Base-by-base conservation (phyloP, 2,888 invertebrate genomes). In the Drosophila phalerata region DNA sequence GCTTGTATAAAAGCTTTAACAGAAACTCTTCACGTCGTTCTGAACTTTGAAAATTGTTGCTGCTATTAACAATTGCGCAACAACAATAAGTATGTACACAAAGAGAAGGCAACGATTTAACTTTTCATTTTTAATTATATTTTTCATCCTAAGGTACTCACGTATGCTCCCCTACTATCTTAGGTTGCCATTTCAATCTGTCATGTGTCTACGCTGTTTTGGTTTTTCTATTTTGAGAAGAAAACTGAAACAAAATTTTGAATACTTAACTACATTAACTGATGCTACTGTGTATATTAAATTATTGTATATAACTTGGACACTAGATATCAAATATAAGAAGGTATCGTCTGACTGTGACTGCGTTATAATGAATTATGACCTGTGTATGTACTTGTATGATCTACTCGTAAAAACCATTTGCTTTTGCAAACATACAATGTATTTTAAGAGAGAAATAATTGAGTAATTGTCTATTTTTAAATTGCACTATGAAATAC, bases 121-220 rank as follows among this genome's bases (percentile, higher is more conserved):
- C 60, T 65, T 75, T 62, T 63, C 17, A 9, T 61, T 40, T 60
- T 37, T 61, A 38, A 43, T 56, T 43, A 66, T 55, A 58, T 42
- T 22, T 42, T 58, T 79, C 43, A 53, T 83, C 69, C 87, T 87
- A 89, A 89, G 89, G 85, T 88, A 88, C 85, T 85, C 85, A 77
- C 73, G 89, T 85, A 85, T 89, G 73, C 82, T 78, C 62, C 79
- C 60, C 77, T 73, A 60, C 48, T 60, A 58, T 52, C 37, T 69
- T 72, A 70, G 67, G 61, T 58, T 80, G 55, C 32, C 49, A 51
- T 64, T 69, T 42, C 11, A 37, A 13, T 43, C 22, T 49, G 19
- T 45, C 22, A 11, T 77, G 25, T 55, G 57, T 55, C 60, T 57
- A 74, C 60, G 38, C 43, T 61, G 65, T 37, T 40, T 51, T 43